Evolutionary conservation across 2,888 invertebrate genomes (phyloP).

Genomic region (Brachyptera risi): DNA sequence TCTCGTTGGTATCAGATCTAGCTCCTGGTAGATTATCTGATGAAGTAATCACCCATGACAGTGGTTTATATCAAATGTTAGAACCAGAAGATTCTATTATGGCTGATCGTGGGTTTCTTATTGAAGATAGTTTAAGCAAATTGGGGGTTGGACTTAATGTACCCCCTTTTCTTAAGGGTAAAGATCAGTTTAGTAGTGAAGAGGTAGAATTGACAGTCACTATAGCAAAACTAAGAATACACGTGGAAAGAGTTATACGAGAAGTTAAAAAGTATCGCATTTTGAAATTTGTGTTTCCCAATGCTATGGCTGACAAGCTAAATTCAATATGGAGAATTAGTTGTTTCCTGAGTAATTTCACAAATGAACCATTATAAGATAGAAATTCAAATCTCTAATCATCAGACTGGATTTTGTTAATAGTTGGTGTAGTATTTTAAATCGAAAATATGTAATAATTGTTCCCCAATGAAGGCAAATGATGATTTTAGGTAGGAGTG

Average conservation of each 20-base stretch:
- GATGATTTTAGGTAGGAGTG: too few species aligned
- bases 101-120: slow-evolving; percentile 35
- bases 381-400: too few species aligned
- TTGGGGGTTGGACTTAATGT: slow-evolving; percentile 25
- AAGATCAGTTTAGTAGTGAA: not conserved
- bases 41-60: slow-evolving; percentile 28
- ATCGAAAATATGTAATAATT: too few species aligned
- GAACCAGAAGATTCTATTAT: slow-evolving; percentile 33
- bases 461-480: too few species aligned
- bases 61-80: slow-evolving; percentile 29
- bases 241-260: slow-evolving; percentile 32
- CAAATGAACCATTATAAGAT: not conserved
- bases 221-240: slow-evolving; percentile 31
- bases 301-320: slow-evolving; percentile 5
- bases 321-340: slow-evolving; percentile 19
- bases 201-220: slow-evolving; percentile 24
- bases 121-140: slow-evolving; percentile 29
- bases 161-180: slow-evolving; percentile 29
- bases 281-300: not conserved
- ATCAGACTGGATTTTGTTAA: too few species aligned
- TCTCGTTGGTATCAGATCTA: slow-evolving; percentile 33
- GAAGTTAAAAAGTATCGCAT: slow-evolving; percentile 31
- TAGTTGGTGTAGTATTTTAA: too few species aligned
- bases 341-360: slow-evolving; percentile 12
- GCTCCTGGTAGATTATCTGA: slow-evolving; percentile 34